These are phyloP conservation scores for Ficedula albicollis DNA, from an alignment of 2,797 vertebrate species.

Conservation along the genomic window DNA sequence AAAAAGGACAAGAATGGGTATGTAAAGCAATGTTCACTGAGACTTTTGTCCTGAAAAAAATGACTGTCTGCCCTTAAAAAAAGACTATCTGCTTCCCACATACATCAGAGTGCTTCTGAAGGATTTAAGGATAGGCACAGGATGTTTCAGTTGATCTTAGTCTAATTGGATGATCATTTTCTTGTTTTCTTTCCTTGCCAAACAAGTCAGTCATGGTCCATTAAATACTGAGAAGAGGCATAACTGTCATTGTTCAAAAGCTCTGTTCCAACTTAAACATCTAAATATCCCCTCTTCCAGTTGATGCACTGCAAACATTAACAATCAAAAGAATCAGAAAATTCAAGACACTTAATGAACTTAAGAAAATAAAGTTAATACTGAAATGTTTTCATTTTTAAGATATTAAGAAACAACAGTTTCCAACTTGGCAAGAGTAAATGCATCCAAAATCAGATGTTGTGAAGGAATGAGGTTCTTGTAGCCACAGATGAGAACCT, in stretches of 20 bases:
- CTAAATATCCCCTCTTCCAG: not conserved
- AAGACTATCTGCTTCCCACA: not conserved
- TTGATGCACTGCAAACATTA: not conserved
- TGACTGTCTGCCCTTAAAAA: not conserved
- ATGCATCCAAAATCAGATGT: not conserved
- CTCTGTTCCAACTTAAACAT: not conserved
- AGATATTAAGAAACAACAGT: not conserved
- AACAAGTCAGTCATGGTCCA: not conserved
- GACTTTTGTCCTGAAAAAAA: not conserved
- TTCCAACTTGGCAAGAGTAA: not conserved
- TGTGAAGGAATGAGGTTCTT: not conserved
- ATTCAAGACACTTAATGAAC: not conserved
- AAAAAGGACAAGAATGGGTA: not conserved
- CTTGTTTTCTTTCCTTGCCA: not conserved
- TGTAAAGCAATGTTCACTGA: not conserved
- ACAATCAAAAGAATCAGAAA: not conserved
- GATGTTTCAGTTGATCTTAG: not conserved
- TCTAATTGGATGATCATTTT: not conserved
- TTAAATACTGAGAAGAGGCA: not conserved
- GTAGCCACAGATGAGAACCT: not conserved
- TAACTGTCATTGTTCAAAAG: not conserved
- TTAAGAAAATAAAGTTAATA: not conserved
- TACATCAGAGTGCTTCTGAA: not conserved
- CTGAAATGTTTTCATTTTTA: not conserved
- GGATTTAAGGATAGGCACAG: not conserved